Conservation (phyloP, 2,113 vertebrate genomes). For the Heliornis fulica region DNA sequence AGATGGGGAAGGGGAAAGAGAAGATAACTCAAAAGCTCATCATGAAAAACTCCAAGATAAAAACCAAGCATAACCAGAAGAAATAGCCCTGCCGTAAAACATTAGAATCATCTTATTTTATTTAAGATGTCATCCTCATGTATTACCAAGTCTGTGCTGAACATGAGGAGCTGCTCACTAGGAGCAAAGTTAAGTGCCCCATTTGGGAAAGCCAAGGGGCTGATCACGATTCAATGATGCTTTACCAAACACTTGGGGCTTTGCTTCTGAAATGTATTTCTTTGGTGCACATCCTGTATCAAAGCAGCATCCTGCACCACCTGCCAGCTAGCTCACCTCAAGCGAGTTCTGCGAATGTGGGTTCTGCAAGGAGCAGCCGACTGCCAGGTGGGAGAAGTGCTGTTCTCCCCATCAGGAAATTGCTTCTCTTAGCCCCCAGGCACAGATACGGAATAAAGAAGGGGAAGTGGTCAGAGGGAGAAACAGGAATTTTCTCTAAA, state of each 20-base stretch:
- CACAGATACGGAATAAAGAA: background rate
- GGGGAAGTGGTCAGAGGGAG: background rate
- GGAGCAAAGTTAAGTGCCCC: background rate
- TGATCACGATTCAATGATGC: background rate
- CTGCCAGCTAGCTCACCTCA: background rate
- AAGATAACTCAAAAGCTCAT: background rate
- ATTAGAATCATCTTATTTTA: background rate
- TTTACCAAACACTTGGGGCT: background rate
- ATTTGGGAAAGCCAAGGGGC: background rate
- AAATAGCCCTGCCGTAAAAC: background rate
- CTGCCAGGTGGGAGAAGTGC: background rate
- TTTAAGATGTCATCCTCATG: background rate
- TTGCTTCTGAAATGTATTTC: background rate
- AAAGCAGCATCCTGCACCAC: background rate
- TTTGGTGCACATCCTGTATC: background rate
- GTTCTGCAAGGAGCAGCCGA: accelerated
- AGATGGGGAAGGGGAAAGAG: background rate
- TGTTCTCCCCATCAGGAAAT: background rate
- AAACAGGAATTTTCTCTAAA: background rate
- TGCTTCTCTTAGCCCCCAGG: background rate
- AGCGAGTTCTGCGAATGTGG: background rate
- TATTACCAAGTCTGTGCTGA: background rate
- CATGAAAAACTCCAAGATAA: background rate
- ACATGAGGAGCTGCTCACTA: background rate
- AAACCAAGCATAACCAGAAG: background rate